Evolutionary conservation across 2,113 vertebrate species (phyloP), one percentile per base, ranked within the genome.

Genomic region (Myiozetetes cayanensis): DNA sequence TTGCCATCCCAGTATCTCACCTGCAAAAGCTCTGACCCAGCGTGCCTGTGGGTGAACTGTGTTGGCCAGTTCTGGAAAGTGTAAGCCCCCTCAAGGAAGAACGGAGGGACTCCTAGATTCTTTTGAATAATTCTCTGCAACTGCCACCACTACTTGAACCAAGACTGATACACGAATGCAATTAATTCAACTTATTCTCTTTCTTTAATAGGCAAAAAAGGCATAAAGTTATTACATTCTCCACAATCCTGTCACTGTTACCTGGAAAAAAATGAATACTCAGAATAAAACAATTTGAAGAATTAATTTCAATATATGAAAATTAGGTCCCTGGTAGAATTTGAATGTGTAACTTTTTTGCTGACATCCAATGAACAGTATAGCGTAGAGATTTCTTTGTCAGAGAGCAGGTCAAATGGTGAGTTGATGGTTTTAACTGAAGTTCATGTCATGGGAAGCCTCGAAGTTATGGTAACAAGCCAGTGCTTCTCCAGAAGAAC

Each of bases 401-500:
- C 39, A 63, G 70, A 22, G 9, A 56, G 68, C 9, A 66, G n/a
- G 33, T 43, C 66, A 59, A 50, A 53, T 2, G 15, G 19, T 30
- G 33, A 56, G 33, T 5, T 56, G 19, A 41, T 41, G 27, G 28
- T 39, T 85, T 68, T 49, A 46, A 31, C 30, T 52, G 37, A n/a
- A 65, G 66, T 14, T 70, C 31, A 46, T 1, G 5, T 37, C 52
- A 14, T 1, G 0, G 41, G 30, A 44, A 85, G 41, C 37, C 71
- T 8, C 70, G 35, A 81, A 82, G 59, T 46, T 67, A n/a, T 2
- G 4, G 14, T 12, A 44, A 53, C 15, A 35, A 53, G 35, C 39
- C 53, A 44, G 28, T 8, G n/a, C n/a, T 77, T 35, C 47, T 68
- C 25, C 39, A 59, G 23, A 28, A 85, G 47, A 55, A 46, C 10